Evolutionary conservation across 2,888 invertebrate genomes (phyloP).

Genomic region (Drosophila neutralis): DNA sequence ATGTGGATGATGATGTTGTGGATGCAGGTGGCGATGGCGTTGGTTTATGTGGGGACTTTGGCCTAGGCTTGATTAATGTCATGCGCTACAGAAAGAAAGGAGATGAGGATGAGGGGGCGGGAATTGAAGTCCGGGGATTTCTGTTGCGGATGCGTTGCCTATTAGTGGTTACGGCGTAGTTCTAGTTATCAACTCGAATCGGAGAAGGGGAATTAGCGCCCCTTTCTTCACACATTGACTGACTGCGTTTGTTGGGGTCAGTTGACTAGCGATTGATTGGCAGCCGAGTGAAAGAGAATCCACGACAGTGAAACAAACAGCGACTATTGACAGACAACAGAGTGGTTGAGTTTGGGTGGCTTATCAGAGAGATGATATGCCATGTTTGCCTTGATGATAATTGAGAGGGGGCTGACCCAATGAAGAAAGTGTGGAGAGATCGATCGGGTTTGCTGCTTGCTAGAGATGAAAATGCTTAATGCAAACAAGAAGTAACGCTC

Average conservation of each 20-base stretch:
- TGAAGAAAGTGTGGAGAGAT: background rate
- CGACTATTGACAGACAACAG: constrained; percentile 12
- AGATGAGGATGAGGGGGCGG: background rate
- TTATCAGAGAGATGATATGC: background rate
- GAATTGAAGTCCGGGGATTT: constrained; percentile 12
- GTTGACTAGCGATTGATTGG: constrained; percentile 52
- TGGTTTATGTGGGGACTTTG: constrained; percentile 46
- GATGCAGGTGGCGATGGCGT: constrained; percentile 42
- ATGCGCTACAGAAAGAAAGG: constrained; percentile 51
- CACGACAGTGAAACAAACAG: constrained; percentile 26
- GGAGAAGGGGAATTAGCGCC: background rate
- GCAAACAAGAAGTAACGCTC: background rate
- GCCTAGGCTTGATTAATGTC: constrained; percentile 74
- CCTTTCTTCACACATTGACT: constrained; percentile 1
- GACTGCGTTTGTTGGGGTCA: background rate
- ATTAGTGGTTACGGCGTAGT: constrained; percentile 72
- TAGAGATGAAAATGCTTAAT: too few relatives aligned
- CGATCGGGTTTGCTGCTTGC: background rate
- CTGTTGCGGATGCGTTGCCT: constrained; percentile 66
- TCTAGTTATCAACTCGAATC: constrained; percentile 58
- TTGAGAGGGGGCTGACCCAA: background rate
- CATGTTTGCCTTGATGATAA: background rate
- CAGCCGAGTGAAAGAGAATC: constrained; percentile 44
- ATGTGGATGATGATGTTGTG: constrained; percentile 35
- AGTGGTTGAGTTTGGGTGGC: background rate